phyloP scores from a whole-genome alignment of 2,888 invertebrate genomes.

The Cynaeus angustus region DNA sequence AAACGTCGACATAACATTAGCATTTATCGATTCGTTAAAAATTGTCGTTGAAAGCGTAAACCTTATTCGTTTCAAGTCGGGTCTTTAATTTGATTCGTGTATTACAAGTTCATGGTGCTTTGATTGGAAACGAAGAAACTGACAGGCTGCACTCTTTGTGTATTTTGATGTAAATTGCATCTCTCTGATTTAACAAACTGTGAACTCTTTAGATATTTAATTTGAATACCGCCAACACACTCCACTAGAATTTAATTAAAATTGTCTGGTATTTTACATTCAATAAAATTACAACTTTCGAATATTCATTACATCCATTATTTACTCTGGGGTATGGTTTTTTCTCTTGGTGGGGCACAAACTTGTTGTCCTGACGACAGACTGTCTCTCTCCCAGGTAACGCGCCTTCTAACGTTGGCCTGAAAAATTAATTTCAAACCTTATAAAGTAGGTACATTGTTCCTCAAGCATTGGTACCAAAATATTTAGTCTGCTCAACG shows the following conservation, averaged over 20 bases:
- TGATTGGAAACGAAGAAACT: slow-evolving; percentile 33
- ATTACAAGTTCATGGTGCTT: slow-evolving; percentile 24
- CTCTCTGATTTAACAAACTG: slow-evolving; percentile 14
- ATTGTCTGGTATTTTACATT: slow-evolving; percentile 1
- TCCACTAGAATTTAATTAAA: slow-evolving; percentile 36
- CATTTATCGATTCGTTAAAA: slow-evolving; percentile 41
- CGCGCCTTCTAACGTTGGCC: slow-evolving; percentile 27
- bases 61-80: slow-evolving; percentile 21
- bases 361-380: slow-evolving; percentile 47
- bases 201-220: slow-evolving; percentile 19
- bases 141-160: slow-evolving; percentile 33
- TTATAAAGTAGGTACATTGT: slow-evolving; percentile 1
- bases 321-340: slow-evolving; percentile 21
- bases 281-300: slow-evolving; percentile 12
- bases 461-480: not conserved
- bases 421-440: slow-evolving; percentile 31
- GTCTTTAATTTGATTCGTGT: slow-evolving; percentile 39
- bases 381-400: slow-evolving; percentile 43
- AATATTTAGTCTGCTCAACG: not conserved
- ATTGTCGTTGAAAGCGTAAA: slow-evolving; percentile 28
- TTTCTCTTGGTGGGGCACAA: slow-evolving; percentile 16
- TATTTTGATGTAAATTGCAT: slow-evolving; percentile 41
- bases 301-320: slow-evolving; percentile 26
- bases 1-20: slow-evolving; percentile 19
- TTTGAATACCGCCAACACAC: slow-evolving; percentile 13